These are phyloP conservation scores for Boleophthalmus pectinirostris DNA, from an alignment of 2,113 vertebrate genomes.

Conservation along the genomic window DNA sequence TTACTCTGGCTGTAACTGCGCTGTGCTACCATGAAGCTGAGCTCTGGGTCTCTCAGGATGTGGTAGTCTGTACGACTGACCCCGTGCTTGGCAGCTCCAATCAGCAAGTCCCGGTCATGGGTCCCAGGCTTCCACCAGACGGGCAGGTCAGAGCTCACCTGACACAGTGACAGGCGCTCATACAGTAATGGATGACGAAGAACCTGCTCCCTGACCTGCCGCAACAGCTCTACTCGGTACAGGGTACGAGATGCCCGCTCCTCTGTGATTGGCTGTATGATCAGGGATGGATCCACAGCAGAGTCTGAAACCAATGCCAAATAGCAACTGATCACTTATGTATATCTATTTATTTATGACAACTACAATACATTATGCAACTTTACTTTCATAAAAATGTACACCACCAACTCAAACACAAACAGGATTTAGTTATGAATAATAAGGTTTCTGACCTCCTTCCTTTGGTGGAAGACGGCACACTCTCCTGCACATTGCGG, in stretches of 20 bases:
- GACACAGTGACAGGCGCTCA: constrained; percentile 90
- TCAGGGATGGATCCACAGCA: constrained; percentile 86
- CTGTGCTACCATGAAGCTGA: constrained; percentile 93
- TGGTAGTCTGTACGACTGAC: constrained; percentile 99
- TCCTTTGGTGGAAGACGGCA: constrained; percentile 94
- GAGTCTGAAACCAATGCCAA: constrained; percentile 75
- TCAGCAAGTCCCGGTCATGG: constrained; percentile 93
- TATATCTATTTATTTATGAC: not conserved
- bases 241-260: constrained; percentile 95
- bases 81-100: constrained; percentile 95
- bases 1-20: constrained; percentile 92
- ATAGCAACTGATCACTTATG: not conserved
- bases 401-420: not conserved
- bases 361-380: not conserved
- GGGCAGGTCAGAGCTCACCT: constrained; percentile 90
- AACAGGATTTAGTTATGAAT: not conserved
- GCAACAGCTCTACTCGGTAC: constrained; percentile 93
- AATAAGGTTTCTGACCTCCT: constrained; percentile 75
- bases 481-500: constrained; percentile 95
- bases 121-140: constrained; percentile 94
- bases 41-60: constrained; percentile 95
- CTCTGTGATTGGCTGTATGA: constrained; percentile 96
- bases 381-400: not conserved
- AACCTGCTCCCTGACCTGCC: constrained; percentile 96
- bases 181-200: constrained; percentile 88